phyloP scores from a whole-genome alignment of 1,140 invertebrate genomes.

The Probaryconus sp. region DNA sequence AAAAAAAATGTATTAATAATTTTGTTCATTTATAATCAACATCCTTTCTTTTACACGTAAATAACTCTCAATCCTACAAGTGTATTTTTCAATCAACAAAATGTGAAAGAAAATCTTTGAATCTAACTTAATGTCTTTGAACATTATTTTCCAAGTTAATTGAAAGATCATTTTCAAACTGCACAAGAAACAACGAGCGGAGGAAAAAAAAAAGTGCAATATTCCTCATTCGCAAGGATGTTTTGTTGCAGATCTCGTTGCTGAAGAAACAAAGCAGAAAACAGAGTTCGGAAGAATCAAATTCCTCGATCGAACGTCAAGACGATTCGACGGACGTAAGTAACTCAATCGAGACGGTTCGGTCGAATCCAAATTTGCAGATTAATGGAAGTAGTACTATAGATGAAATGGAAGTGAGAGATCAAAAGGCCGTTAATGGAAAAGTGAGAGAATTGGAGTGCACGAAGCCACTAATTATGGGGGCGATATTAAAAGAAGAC shows the following conservation, averaged over 20 bases:
- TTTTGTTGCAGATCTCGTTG: slow-evolving; percentile 38
- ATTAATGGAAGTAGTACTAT: slow-evolving; percentile 67
- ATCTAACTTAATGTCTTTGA: too few relatives aligned
- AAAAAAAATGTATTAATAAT: too few relatives aligned
- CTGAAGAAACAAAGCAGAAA: slow-evolving; percentile 63
- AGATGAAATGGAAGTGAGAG: slow-evolving; percentile 64
- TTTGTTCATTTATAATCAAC: too few relatives aligned
- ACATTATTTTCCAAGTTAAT: slow-evolving; percentile 13
- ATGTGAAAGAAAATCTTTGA: too few relatives aligned
- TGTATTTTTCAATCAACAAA: too few relatives aligned
- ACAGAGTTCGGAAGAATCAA: slow-evolving; percentile 67
- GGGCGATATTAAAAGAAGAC: slow-evolving; percentile 82
- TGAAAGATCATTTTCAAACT: too few relatives aligned
- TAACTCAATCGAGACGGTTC: slow-evolving; percentile 68
- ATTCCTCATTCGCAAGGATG: too few relatives aligned
- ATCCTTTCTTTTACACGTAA: too few relatives aligned
- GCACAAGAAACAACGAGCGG: too few relatives aligned
- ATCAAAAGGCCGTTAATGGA: slow-evolving; percentile 65
- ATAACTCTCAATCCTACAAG: too few relatives aligned
- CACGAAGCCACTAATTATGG: slow-evolving; percentile 83
- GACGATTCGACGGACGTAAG: slow-evolving; percentile 70
- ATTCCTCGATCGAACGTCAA: slow-evolving; percentile 67
- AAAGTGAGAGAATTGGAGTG: slow-evolving; percentile 74
- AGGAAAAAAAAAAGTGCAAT: too few relatives aligned
- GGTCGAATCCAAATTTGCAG: slow-evolving; percentile 70